Conservation (phyloP, 2,888 invertebrate species). For the Cosmopolites sordidus region DNA sequence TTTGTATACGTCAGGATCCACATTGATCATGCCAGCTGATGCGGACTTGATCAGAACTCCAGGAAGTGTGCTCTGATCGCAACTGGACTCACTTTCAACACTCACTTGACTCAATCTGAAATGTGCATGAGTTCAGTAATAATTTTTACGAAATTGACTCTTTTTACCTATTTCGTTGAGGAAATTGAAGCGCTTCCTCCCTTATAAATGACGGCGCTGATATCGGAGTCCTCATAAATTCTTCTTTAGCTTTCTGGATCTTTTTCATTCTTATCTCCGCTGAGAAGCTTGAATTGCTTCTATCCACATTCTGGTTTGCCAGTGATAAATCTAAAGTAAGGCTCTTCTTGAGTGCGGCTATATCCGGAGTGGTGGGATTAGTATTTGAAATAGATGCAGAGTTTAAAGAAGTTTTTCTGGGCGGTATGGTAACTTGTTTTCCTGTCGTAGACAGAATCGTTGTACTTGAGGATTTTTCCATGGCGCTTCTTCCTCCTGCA, state of each 20-base stretch:
- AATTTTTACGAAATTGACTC: neutral
- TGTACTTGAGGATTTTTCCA: slow-evolving; percentile 64
- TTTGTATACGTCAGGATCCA: slow-evolving; percentile 59
- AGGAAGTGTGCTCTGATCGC: slow-evolving; percentile 43
- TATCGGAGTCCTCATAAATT: slow-evolving; percentile 54
- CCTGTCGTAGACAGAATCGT: slow-evolving; percentile 36
- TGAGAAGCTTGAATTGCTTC: slow-evolving; percentile 20
- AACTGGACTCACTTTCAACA: slow-evolving; percentile 58
- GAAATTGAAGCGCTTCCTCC: slow-evolving; percentile 34
- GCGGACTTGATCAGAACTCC: slow-evolving; percentile 63
- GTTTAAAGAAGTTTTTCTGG: slow-evolving; percentile 34
- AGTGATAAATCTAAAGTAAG: slow-evolving; percentile 23
- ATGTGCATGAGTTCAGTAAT: neutral
- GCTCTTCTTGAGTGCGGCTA: slow-evolving; percentile 1
- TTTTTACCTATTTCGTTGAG: slow-evolving; percentile 37
- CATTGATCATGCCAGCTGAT: slow-evolving; percentile 74
- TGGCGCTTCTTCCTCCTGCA: slow-evolving; percentile 50
- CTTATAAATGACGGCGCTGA: slow-evolving; percentile 28
- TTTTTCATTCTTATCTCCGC: slow-evolving; percentile 55
- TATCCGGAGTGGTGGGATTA: neutral
- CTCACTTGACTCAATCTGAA: slow-evolving; percentile 57
- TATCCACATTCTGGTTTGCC: slow-evolving; percentile 5
- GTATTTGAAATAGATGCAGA: neutral
- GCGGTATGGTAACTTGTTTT: slow-evolving; percentile 44
- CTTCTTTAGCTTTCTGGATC: slow-evolving; percentile 67